A percentile compares a stretch with the other conserved stretches of the same genome.
phyloP scores from a whole-genome alignment of 2,113 vertebrate genomes.

The Sapayoa aenigma region DNA sequence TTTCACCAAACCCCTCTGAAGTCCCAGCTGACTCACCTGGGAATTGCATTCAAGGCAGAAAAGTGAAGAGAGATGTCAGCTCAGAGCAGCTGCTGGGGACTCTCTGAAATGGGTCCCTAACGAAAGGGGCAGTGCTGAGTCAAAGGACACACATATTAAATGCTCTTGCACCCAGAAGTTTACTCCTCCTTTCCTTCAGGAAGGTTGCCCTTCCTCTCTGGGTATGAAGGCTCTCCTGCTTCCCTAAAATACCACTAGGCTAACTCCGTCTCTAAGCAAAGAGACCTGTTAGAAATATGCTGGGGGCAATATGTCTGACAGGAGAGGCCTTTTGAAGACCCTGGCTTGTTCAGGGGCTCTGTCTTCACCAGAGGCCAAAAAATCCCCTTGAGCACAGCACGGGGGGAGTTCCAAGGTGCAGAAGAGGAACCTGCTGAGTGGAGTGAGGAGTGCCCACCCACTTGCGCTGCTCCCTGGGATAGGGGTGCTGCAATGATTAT shows the following conservation, averaged over 20 bases:
- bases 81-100: background rate
- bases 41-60: constrained; percentile 18
- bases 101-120: background rate
- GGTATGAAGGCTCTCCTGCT: background rate
- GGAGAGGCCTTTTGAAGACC: background rate
- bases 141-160: background rate
- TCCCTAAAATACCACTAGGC: background rate
- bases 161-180: background rate
- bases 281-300: background rate
- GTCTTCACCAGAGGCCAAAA: background rate
- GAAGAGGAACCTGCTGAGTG: background rate
- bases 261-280: background rate
- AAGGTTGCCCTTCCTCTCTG: background rate
- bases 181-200: background rate
- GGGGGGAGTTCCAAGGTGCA: background rate
- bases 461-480: rapidly evolving
- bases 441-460: rapidly evolving
- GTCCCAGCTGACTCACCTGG: constrained; percentile 27
- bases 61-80: background rate
- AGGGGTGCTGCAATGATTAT: background rate
- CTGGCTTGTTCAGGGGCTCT: background rate
- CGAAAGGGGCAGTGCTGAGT: background rate
- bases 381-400: background rate
- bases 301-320: rapidly evolving
- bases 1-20: background rate